Evolutionary conservation across 2,888 invertebrate genomes (phyloP), one percentile per base, ranked within the genome.

Genomic region (Venusia cambrica): DNA sequence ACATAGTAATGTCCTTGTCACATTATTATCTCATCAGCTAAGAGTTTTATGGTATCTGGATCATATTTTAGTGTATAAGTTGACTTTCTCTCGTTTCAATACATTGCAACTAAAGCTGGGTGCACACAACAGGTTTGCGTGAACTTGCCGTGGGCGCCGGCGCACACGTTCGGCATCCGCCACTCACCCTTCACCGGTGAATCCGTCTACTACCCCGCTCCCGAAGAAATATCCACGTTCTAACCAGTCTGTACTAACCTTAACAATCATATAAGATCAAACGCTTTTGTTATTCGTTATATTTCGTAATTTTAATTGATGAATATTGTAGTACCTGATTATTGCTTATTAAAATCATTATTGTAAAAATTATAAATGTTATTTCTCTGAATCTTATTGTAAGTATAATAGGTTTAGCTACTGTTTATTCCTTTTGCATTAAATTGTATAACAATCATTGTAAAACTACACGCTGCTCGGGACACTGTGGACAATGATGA

Each of bases 81-180:
- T n/a, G n/a, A n/a, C n/a, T n/a, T n/a, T 12, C 15, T 21, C 27
- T 34, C 32, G 1, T 40, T 63, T 58, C 69, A 70, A 71, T 51
- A 16, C 13, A 30, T 33, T 39, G n/a, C n/a, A 39, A 39, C 40
- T 38, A 46, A 48, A 54, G 60, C 41, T 61, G 69, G 62, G 57
- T 62, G 39, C 54, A 45, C 38, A 59, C 37, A 43, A 58, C 78
- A 88, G 88, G 88, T 88, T 51, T 88, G 88, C 69, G 81, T 88
- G 64, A 90, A 88, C 61, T 74, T 90, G 49, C 88, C 87, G 34
- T 88, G 89, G 77, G 89, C 92, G 45, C 93, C 93, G 15, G 90
- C 92, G 55, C 92, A 93, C 66, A 92, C 93, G 12, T 94, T 94
- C 63, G 94, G 94, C 51, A 94, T 94, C 65, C 89, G 91, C 54